Evolutionary conservation across 1,140 invertebrate species (phyloP), one percentile per base, ranked within the genome.

Genomic region (Bemisia tabaci): DNA sequence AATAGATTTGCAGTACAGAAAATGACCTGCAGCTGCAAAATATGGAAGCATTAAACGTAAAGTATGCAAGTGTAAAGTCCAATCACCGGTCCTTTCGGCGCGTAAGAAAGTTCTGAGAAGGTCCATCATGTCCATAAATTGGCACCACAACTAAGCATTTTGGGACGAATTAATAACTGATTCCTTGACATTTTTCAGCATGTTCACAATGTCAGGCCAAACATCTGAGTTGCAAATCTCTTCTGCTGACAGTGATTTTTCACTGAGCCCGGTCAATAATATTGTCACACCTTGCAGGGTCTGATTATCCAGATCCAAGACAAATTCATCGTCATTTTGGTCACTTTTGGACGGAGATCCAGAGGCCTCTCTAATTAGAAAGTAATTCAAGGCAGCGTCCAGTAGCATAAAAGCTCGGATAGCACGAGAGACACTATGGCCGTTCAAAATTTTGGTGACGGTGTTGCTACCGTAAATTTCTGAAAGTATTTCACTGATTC

Each of bases 41-140:
- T 72, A 76, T 1, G 75, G 77, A 9, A 79, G 66, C 73, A 79
- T 79, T 65, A 73, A 65, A 58, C 71, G 63, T 12, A 79, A 70
- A 67, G 65, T 65, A 63, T 73, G 65, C 21, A 77, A 68, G 68
- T 79, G 74, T 21, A 72, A 26, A 12, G 73, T n/a, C 74, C 73
- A 78, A 68, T 76, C 68, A 12, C 72, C 71, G 2, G 64, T 69
- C 27, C 72, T 66, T 72, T 78, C 75, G 65, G 77, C 74, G 65
- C 70, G 69, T 71, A 80, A 72, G 63, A 80, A 80, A 62, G 74
- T 66, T 63, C 70, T 68, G 17, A 75, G 65, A 68, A 79, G 69
- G 64, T 72, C 68, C 26, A 77, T 67, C 75, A 78, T 76, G 65
- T 77, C 62, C 66, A 80, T 76, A 68, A 79, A 79, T 72, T 79